Percentiles rank a stretch among this genome's conserved stretches.
phyloP scores from a whole-genome alignment of 2,113 vertebrate genomes.

The Osmerus eperlanus region DNA sequence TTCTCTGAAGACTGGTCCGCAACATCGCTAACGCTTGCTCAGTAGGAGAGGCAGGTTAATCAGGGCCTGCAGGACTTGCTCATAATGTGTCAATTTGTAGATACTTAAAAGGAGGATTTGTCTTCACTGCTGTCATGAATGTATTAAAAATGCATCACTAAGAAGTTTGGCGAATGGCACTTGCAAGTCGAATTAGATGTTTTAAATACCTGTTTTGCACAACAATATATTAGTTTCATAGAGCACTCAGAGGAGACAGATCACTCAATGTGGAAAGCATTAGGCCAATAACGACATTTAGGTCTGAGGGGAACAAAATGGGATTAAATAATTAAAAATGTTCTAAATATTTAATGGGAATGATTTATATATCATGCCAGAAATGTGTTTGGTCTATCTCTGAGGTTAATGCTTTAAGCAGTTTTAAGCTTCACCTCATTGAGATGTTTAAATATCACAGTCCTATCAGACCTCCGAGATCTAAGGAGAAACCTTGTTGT shows the following conservation, averaged over 20 bases:
- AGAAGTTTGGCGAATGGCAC: background rate
- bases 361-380: slow-evolving; percentile 59
- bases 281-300: background rate
- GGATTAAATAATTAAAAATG: slow-evolving; percentile 63
- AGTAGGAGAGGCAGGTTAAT: slow-evolving; percentile 48
- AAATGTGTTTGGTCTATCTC: slow-evolving; percentile 44
- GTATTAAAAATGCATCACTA: slow-evolving; percentile 31
- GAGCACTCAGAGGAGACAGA: background rate
- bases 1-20: slow-evolving; percentile 28
- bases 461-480: no score
- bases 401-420: no score
- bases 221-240: background rate
- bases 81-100: slow-evolving; percentile 18
- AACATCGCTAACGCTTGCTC: background rate
- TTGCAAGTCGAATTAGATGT: slow-evolving; percentile 16
- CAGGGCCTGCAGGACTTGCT: slow-evolving; percentile 18
- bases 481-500: no score
- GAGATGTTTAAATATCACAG: no score
- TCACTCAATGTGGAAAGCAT: background rate
- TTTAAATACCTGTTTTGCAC: slow-evolving; percentile 34
- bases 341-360: slow-evolving; percentile 61
- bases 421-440: no score
- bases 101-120: slow-evolving; percentile 14
- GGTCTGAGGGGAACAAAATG: background rate
- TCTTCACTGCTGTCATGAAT: slow-evolving; percentile 7